Evolutionary conservation across 2,888 invertebrate species (phyloP), one percentile per base, ranked within the genome.

Genomic region (Baccha elongata): DNA sequence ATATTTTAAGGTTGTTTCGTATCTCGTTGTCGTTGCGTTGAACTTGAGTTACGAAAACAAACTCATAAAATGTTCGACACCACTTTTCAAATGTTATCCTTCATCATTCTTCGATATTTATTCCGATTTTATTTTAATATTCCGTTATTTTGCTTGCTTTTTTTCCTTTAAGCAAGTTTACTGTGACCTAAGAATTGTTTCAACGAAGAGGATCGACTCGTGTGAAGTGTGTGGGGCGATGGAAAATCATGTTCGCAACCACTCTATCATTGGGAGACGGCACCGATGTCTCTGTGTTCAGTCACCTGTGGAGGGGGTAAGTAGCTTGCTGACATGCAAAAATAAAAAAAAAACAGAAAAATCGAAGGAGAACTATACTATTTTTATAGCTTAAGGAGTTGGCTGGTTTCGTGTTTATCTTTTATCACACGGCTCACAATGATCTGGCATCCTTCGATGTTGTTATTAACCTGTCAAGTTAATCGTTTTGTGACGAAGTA

Each of bases 211-310:
- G 85, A 94, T 95, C 83, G 98, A 98, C 91, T 94, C 94, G 86
- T 98, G 98, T 88, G 98, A 98, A 1, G 95, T 97, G 40, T 98
- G 98, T 88, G 97, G 97, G 97, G 97, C 7, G 96, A 97, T 90
- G 97, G 97, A 48, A 95, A 95, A 67, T 94, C 96, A 55, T 98
- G 98, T 91, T 94, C 94, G 4, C 93, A 95, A 87, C 95, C 96
- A 40, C 92, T 96, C 85, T 97, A 96, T 92, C 94, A 95, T 88
- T 99, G 98, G 98, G 94, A 95, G 86, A 93, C 96, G 85, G 94
- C 95, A 68, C 94, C 95, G 84, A 94, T 95, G 86, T 96, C 97
- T 1, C 92, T 96, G 73, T 99, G 99, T 89, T 97, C 98, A 5
- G 95, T 95, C 79, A 96, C 97, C 65, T 99, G 99, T 90, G 98